Evolutionary conservation across 1,140 invertebrate genomes (phyloP).

Genomic region (Hetaerina americana): DNA sequence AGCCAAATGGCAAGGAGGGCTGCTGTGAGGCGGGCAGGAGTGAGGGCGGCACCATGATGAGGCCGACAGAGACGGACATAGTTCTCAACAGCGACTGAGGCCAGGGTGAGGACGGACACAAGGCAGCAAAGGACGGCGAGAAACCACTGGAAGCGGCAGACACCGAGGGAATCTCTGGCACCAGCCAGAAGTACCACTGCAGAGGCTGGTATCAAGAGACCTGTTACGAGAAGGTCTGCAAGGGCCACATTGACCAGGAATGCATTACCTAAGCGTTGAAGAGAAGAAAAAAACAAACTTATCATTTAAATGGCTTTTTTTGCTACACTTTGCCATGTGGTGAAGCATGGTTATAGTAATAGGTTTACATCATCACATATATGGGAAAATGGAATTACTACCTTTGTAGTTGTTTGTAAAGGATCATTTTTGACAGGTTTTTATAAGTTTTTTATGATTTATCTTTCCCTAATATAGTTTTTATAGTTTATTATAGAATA

Average conservation of each 20-base stretch:
- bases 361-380: too few relatives aligned
- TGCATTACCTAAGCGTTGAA: conserved; percentile 46
- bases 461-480: too few relatives aligned
- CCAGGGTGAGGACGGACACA: conserved; percentile 46
- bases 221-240: conserved; percentile 58
- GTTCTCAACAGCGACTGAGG: conserved; percentile 49
- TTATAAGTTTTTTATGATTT: too few relatives aligned
- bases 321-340: too few relatives aligned
- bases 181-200: conserved; percentile 55
- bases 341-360: too few relatives aligned
- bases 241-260: conserved; percentile 65
- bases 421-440: too few relatives aligned
- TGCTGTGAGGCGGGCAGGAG: conserved; percentile 35
- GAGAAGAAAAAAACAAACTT: conserved; percentile 22
- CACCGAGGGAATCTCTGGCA: conserved; percentile 37
- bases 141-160: conserved; percentile 54
- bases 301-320: too few relatives aligned
- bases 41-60: conserved; percentile 36
- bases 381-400: too few relatives aligned
- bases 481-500: too few relatives aligned
- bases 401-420: too few relatives aligned
- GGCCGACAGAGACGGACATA: conserved; percentile 40
- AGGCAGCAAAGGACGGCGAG: conserved; percentile 49
- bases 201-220: conserved; percentile 53
- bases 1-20: conserved; percentile 38